A percentile compares a stretch with the other conserved stretches of the same genome.
phyloP scores from a whole-genome alignment of 2,888 invertebrate species.

The Taphrorychus bicolor region DNA sequence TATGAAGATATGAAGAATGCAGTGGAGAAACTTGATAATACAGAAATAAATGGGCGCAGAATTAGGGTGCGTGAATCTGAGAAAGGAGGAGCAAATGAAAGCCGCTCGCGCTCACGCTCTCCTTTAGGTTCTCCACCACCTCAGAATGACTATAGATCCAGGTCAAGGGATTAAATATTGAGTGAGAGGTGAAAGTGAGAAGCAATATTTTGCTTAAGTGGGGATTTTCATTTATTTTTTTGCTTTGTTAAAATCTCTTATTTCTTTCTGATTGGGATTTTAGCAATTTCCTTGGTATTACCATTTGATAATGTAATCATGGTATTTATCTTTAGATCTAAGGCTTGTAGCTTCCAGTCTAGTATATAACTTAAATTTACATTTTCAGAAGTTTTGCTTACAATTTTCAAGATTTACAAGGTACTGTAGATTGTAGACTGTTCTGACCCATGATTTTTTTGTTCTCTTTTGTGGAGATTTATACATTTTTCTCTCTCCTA shows the following conservation, averaged over 20 bases:
- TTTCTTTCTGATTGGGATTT: neutral
- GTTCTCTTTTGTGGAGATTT: too few relatives aligned
- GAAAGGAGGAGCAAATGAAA: slow-evolving; percentile 52
- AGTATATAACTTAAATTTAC: neutral
- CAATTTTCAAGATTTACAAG: too few relatives aligned
- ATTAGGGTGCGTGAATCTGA: slow-evolving; percentile 89
- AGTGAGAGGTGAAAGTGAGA: neutral
- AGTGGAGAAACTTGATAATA: slow-evolving; percentile 91
- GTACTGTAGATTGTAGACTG: too few relatives aligned
- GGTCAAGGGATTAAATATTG: slow-evolving; percentile 21
- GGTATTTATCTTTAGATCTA: neutral
- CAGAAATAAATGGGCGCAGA: slow-evolving; percentile 91
- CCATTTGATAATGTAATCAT: neutral
- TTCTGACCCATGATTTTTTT: too few relatives aligned
- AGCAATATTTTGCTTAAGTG: neutral
- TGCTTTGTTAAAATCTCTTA: neutral
- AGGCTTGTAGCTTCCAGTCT: neutral
- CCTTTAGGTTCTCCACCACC: slow-evolving; percentile 30
- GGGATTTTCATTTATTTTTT: neutral
- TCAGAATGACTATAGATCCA: slow-evolving; percentile 17
- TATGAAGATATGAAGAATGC: slow-evolving; percentile 93
- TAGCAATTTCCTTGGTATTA: neutral
- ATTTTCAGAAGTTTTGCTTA: too few relatives aligned
- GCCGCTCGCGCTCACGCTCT: slow-evolving; percentile 43
- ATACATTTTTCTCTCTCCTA: neutral